Evolutionary conservation across 2,888 invertebrate genomes (phyloP).

Genomic region (Drosophila paracracens): DNA sequence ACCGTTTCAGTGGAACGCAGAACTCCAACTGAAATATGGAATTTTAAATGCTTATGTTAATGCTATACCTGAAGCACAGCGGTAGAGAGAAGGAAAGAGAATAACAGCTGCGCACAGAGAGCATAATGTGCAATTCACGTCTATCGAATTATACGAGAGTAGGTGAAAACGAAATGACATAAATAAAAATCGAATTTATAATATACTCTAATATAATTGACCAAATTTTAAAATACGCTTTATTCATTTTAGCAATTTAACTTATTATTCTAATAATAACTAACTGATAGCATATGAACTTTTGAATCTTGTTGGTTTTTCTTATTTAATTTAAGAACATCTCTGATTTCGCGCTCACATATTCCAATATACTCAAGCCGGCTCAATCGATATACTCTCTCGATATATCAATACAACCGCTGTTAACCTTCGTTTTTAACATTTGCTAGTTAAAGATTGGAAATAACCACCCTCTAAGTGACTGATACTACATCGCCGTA

Average conservation of each 20-base stretch:
- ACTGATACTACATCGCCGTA: too few relatives aligned
- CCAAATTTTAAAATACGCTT: neutral
- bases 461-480: neutral
- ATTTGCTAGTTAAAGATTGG: neutral
- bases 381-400: neutral
- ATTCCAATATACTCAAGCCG: neutral
- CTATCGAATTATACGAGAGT: neutral
- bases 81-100: neutral
- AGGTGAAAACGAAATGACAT: neutral
- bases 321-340: neutral
- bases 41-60: conserved; percentile 30
- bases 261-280: neutral
- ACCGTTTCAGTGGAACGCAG: conserved; percentile 37
- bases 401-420: neutral
- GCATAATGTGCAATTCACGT: neutral
- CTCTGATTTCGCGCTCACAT: neutral
- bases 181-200: neutral
- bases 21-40: conserved; percentile 48
- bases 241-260: neutral
- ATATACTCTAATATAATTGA: neutral
- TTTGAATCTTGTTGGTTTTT: neutral
- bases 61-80: conserved; percentile 5
- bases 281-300: neutral
- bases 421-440: neutral
- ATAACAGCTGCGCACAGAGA: conserved; percentile 1